phyloP scores from a whole-genome alignment of 1,140 invertebrate genomes.

The Drosophila rhopaloa region DNA sequence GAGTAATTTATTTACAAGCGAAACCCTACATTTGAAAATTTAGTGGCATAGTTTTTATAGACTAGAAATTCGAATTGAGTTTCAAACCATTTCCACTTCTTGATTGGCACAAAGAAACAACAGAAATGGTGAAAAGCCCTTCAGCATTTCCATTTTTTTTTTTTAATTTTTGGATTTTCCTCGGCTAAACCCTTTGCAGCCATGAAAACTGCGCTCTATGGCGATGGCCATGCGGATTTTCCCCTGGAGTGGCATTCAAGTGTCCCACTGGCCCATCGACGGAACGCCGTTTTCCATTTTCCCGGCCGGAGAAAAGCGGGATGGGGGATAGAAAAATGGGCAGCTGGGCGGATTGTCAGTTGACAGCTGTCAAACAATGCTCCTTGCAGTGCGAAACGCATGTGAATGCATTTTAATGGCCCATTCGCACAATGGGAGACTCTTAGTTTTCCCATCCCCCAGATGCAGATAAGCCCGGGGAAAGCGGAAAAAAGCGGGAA shows the following conservation, averaged over 20 bases:
- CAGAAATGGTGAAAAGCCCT: not conserved
- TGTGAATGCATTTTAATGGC: slow-evolving; percentile 67
- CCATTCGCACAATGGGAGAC: slow-evolving; percentile 7
- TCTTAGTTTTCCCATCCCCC: slow-evolving; percentile 32
- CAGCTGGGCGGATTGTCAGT: slow-evolving; percentile 10
- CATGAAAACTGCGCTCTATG: not conserved
- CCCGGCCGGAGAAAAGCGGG: not conserved
- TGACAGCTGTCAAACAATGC: slow-evolving; percentile 57
- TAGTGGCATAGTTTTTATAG: not conserved
- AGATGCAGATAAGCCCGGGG: slow-evolving; percentile 39
- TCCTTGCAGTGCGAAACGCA: slow-evolving; percentile 28
- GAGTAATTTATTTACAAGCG: too few species aligned
- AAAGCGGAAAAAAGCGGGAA: not conserved
- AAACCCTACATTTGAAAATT: not conserved
- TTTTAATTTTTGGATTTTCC: not conserved
- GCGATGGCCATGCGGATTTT: slow-evolving; percentile 8
- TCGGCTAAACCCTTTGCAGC: not conserved
- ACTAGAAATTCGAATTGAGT: not conserved
- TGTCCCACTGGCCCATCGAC: slow-evolving; percentile 44
- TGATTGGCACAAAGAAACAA: not conserved
- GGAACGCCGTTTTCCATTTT: slow-evolving; percentile 12
- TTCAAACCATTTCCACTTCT: not conserved
- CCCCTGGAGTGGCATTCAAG: slow-evolving; percentile 48
- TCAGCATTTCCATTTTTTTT: not conserved
- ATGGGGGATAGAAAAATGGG: not conserved